Base-by-base conservation (phyloP, 2,797 vertebrate genomes). In the Coranthus polyacanthus region DNA sequence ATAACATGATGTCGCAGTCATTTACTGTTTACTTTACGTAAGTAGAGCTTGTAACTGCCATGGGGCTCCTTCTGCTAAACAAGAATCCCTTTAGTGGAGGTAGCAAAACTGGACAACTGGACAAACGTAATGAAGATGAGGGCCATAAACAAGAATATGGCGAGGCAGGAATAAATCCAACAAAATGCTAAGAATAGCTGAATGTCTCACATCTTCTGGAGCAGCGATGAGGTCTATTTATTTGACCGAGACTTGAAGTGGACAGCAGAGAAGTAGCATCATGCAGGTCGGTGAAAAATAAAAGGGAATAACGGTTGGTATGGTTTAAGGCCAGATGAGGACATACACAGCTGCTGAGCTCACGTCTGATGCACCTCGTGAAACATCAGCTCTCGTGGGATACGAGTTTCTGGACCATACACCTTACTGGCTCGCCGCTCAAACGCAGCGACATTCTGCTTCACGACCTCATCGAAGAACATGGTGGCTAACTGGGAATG, bases 391-490 rank as follows among this genome's bases (percentile, higher is more conserved):
- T 98, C 97, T 41, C 95, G 94, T 0, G 97, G 97, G 86, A 98
- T 96, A 15, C 90, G 92, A 0, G 97, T 98, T 93, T 98, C 96
- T 9, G 95, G 95, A 29, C 97, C 97, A 60, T 95, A 98, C 24
- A 88, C 87, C 74, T 94, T 96, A 47, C 91, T 68, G 0, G 97
- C 97, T 13, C 95, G 94, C 16, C 94, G 94, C 91, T 97, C 96
- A 0, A 98, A 98, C 3, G 97, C 97, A 0, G 94, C 95, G 6
- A 98, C 97, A 52, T 97, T 98, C 91, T 97, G 94, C 92, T 98
- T 97, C 43, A 98, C 97, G 12, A 98, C 97, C 89, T 98, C 97
- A 1, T 98, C 97, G 29, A 98, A 98, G 92, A 98, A 98, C 77
- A 98, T 93, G 0, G 95, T 93, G 70, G 97, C 96, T 83, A 98